Percentiles rank a stretch among this genome's conserved stretches.
phyloP scores from a whole-genome alignment of 2,797 vertebrate species.

The Betta splendens region DNA sequence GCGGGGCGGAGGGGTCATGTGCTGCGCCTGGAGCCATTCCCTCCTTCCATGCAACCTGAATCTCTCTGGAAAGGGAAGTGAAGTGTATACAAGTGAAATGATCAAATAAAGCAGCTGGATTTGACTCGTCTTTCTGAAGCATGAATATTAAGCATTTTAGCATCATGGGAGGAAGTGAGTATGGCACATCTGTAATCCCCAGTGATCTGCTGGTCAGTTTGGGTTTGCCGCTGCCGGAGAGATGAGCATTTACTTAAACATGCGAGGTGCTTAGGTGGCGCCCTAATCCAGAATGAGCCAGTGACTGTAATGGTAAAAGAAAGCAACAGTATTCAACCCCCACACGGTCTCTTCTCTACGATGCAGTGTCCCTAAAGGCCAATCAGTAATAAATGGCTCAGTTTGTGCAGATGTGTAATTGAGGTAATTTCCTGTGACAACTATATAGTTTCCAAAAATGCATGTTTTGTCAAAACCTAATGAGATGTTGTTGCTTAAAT shows the following conservation, averaged over 20 bases:
- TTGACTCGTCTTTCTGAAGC: conserved; percentile 58
- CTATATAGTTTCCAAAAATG: conserved; percentile 27
- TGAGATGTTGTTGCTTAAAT: conserved; percentile 22
- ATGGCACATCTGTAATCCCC: conserved; percentile 56
- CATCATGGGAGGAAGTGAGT: conserved; percentile 53
- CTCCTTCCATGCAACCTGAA: conserved; percentile 74
- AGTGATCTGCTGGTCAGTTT: conserved; percentile 63
- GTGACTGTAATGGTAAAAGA: conserved; percentile 51
- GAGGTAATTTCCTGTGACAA: conserved; percentile 46
- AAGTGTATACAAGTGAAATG: conserved; percentile 79
- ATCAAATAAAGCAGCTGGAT: conserved; percentile 78
- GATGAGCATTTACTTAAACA: conserved; percentile 35
- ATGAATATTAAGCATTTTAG: conserved; percentile 78
- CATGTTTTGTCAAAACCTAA: conserved; percentile 28
- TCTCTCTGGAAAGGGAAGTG: conserved; percentile 75
- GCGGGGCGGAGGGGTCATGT: conserved; percentile 14
- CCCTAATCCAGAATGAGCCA: conserved; percentile 50
- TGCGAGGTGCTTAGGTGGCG: conserved; percentile 59
- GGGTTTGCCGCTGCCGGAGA: conserved; percentile 49
- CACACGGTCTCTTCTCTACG: conserved; percentile 44
- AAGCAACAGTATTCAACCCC: conserved; percentile 37
- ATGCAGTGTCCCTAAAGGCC: conserved; percentile 58
- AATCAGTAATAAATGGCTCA: conserved; percentile 68
- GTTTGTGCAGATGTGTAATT: conserved; percentile 51
- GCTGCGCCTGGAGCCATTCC: conserved; percentile 65